Conservation (phyloP, 2,113 vertebrate genomes). For the Pachycephala philippinensis region DNA sequence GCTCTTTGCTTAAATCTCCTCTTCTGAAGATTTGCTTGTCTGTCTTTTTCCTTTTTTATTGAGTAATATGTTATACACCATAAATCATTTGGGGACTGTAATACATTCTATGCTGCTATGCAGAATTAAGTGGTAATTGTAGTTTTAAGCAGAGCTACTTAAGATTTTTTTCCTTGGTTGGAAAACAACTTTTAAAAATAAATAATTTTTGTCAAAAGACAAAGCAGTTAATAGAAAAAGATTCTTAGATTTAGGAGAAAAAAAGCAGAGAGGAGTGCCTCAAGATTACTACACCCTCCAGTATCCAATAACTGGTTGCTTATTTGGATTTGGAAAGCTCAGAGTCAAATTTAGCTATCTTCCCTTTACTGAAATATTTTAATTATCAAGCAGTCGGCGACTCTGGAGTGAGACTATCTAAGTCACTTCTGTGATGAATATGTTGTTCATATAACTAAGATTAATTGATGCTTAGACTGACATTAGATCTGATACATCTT, state of each 20-base stretch:
- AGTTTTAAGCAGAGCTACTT: background rate
- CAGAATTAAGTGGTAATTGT: background rate
- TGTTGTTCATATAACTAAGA: background rate
- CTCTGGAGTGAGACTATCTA: background rate
- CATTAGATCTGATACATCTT: background rate
- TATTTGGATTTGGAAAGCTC: background rate
- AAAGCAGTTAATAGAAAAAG: background rate
- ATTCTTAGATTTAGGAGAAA: background rate
- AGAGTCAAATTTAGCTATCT: background rate
- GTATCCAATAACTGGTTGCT: background rate
- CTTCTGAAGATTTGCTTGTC: background rate
- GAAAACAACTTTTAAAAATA: background rate
- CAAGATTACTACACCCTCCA: background rate
- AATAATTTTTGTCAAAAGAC: background rate
- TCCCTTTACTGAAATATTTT: background rate
- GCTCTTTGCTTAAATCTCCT: constrained; percentile 34
- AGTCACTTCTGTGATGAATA: background rate
- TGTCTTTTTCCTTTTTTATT: background rate
- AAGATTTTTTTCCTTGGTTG: background rate
- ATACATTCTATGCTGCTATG: background rate
- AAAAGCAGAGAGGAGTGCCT: background rate
- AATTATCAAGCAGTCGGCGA: background rate
- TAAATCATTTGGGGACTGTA: background rate
- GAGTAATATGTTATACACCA: background rate
- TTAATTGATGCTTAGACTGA: background rate